These are phyloP conservation scores for Osmerus eperlanus DNA, from an alignment of 2,113 vertebrate genomes.

Conservation along the genomic window DNA sequence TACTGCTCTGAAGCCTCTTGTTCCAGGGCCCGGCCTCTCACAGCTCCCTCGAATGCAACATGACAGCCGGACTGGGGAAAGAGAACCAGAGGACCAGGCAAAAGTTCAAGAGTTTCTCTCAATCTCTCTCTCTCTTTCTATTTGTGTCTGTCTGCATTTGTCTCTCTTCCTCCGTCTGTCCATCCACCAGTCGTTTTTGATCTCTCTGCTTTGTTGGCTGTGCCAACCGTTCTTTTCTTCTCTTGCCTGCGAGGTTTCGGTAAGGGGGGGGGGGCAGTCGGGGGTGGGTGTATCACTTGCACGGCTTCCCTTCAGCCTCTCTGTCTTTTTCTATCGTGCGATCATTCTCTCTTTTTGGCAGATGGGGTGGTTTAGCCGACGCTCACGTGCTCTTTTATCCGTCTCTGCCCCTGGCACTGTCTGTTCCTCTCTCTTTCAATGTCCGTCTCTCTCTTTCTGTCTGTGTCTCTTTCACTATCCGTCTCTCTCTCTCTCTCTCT, in stretches of 20 bases:
- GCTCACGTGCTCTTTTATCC: conserved; percentile 56
- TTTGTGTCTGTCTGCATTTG: background rate
- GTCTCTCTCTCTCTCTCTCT: background rate
- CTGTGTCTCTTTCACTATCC: background rate
- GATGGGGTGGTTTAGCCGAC: conserved; percentile 29
- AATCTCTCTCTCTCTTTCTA: background rate
- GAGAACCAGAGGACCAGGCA: background rate
- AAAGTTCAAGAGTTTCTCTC: background rate
- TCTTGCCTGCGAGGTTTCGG: no score
- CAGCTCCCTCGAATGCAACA: background rate
- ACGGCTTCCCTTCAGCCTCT: background rate
- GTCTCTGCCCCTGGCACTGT: conserved; percentile 42
- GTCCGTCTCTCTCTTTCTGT: conserved; percentile 39
- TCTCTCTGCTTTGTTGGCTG: no score
- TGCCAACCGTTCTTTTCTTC: no score
- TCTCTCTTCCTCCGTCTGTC: no score
- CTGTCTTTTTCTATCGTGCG: background rate
- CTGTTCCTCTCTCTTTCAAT: conserved; percentile 29
- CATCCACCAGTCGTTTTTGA: no score
- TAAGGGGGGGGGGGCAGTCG: no score
- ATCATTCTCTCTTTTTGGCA: conserved; percentile 38
- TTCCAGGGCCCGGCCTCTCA: background rate
- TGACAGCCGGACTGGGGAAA: background rate
- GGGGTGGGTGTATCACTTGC: no score
- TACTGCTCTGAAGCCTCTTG: conserved; percentile 15